Conservation (phyloP, 2,113 vertebrate species). For the Sylvietta virens region DNA sequence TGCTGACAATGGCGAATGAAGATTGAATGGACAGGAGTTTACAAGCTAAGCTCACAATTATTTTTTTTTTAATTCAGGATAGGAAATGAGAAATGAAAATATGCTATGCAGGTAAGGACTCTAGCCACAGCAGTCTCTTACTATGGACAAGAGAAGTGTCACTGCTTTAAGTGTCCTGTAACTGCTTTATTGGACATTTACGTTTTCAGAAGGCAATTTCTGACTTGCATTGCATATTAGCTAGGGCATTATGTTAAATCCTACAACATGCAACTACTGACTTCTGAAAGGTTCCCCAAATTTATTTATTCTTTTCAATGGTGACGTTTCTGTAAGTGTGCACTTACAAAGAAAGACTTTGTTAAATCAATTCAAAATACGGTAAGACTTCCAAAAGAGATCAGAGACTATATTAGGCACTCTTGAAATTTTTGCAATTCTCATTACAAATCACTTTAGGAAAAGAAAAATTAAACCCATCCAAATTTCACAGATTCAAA, state of each 20-base stretch:
- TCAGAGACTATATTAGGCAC: conserved; percentile 25
- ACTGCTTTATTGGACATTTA: neutral
- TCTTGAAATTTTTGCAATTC: conserved; percentile 42
- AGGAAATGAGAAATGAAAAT: neutral
- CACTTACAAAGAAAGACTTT: neutral
- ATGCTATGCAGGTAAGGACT: neutral
- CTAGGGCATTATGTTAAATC: neutral
- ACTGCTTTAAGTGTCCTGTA: neutral
- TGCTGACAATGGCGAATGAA: neutral
- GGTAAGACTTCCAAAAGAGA: conserved; percentile 17
- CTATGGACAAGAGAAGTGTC: neutral
- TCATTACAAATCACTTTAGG: neutral
- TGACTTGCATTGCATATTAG: neutral
- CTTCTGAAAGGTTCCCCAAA: neutral
- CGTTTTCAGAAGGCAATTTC: neutral
- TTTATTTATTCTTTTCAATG: neutral
- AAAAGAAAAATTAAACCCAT: neutral
- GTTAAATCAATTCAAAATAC: conserved; percentile 13
- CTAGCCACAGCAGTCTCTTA: neutral
- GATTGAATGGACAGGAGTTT: neutral
- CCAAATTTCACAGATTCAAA: conserved; percentile 1
- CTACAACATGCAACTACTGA: neutral
- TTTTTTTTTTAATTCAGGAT: neutral
- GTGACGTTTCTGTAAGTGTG: neutral
- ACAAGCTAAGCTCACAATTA: neutral